Percentiles rank a stretch among this genome's conserved stretches.
Evolutionary conservation across 2,113 vertebrate species (phyloP).

Genomic region (Turdus rufiventris): DNA sequence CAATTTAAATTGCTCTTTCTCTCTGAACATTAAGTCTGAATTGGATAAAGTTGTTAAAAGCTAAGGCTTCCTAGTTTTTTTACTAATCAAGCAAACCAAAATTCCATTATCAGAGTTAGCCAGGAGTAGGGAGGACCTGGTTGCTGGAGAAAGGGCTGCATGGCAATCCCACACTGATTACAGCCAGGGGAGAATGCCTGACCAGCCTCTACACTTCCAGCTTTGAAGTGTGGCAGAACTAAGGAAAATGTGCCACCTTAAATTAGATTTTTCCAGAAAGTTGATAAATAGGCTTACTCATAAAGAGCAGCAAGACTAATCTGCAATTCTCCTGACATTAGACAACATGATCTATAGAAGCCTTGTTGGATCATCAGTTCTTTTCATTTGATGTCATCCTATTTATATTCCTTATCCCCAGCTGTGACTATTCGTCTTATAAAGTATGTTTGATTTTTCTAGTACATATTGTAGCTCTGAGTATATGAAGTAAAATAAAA

Average conservation of each 20-base stretch:
- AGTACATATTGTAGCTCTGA: not conserved
- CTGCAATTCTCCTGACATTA: slow-evolving; percentile 61
- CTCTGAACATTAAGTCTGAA: not conserved
- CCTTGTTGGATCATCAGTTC: slow-evolving; percentile 52
- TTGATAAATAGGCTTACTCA: slow-evolving; percentile 61
- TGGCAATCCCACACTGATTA: not conserved
- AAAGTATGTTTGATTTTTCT: slow-evolving; percentile 44
- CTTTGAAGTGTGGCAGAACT: slow-evolving; percentile 47
- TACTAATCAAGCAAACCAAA: slow-evolving; percentile 11
- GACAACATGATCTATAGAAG: slow-evolving; percentile 53
- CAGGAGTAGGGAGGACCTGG: not conserved
- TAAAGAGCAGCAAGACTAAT: slow-evolving; percentile 49
- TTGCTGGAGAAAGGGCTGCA: not conserved
- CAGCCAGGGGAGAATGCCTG: not conserved
- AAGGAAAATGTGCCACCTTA: slow-evolving; percentile 42
- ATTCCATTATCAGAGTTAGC: not conserved
- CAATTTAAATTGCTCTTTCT: slow-evolving; percentile 32
- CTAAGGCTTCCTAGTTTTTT: not conserved
- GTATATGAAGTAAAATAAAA: not conserved
- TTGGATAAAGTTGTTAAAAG: slow-evolving; percentile 17
- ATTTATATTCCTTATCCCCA: slow-evolving; percentile 57
- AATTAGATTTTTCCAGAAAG: slow-evolving; percentile 54
- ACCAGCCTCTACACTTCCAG: not conserved
- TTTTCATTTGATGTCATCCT: slow-evolving; percentile 58
- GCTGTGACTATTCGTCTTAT: slow-evolving; percentile 50